These are phyloP conservation scores for Anastatus disparis DNA, from an alignment of 1,140 invertebrate genomes.

Conservation along the genomic window DNA sequence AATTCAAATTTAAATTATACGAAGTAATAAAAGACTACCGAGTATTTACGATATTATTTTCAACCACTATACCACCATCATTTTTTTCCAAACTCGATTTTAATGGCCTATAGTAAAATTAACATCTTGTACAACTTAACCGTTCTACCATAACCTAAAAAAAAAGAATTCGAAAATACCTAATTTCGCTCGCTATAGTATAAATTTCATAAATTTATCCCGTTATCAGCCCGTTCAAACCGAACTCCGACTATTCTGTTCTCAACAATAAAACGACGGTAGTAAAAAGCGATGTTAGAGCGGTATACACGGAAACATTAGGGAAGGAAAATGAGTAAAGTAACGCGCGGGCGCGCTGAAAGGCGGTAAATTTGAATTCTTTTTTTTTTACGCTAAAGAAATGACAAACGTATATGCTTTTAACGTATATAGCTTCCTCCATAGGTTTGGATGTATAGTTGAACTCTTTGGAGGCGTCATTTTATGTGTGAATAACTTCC, in stretches of 20 bases:
- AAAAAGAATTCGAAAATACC: background rate
- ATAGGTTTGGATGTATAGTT: slow-evolving; percentile 26
- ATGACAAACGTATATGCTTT: slow-evolving; percentile 8
- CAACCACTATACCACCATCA: no score
- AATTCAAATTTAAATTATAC: no score
- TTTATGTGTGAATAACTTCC: slow-evolving; percentile 55
- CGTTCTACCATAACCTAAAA: background rate
- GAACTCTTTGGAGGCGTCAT: slow-evolving; percentile 51
- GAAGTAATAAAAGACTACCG: no score
- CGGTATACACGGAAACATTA: background rate
- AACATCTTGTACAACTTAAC: slow-evolving; percentile 10
- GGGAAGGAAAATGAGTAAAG: background rate
- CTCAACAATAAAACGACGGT: slow-evolving; percentile 25
- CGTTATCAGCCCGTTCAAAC: slow-evolving; percentile 17
- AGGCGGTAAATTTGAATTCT: slow-evolving; percentile 40
- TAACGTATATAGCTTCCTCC: background rate
- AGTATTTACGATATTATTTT: no score
- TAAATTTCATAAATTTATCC: slow-evolving; percentile 28
- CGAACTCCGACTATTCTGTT: no score
- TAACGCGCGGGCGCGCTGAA: slow-evolving; percentile 21
- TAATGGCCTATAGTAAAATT: slow-evolving; percentile 5
- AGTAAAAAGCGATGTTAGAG: slow-evolving; percentile 32
- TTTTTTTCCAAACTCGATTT: background rate
- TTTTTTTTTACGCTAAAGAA: background rate
- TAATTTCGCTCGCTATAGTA: slow-evolving; percentile 15